Conservation (phyloP, 2,113 vertebrate genomes). For the Macquaria ambigua region DNA sequence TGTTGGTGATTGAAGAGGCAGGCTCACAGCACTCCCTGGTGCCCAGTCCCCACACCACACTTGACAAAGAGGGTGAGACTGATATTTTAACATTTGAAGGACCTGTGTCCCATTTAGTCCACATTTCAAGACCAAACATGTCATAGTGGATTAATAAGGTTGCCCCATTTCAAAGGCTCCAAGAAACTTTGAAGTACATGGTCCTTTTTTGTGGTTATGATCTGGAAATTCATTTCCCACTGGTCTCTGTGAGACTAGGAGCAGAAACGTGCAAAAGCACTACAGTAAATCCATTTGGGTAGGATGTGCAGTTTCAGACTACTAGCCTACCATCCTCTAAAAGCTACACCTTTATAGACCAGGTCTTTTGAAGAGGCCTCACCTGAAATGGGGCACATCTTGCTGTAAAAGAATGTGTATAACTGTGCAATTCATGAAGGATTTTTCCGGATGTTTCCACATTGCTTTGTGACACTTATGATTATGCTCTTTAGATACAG, state of each 20-base stretch:
- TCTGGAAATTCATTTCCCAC: background rate
- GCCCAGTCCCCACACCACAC: slow-evolving; percentile 37
- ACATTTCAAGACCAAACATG: background rate
- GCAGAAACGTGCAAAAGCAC: background rate
- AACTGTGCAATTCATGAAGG: background rate
- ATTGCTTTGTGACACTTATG: background rate
- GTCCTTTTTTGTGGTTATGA: background rate
- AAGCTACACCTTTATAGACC: background rate
- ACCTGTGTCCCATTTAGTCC: background rate
- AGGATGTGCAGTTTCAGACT: background rate
- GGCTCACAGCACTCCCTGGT: slow-evolving; percentile 51
- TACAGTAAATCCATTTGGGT: background rate
- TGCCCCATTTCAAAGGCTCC: background rate
- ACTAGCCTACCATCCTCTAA: background rate
- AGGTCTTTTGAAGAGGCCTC: background rate
- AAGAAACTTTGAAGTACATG: slow-evolving; percentile 2
- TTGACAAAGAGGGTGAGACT: slow-evolving; percentile 46
- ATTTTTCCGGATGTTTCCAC: no score
- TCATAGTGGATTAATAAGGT: background rate
- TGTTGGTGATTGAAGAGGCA: slow-evolving; percentile 63
- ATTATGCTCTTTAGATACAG: background rate
- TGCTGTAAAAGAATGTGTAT: background rate
- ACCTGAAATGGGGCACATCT: background rate
- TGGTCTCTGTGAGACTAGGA: background rate
- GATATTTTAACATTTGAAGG: background rate